A percentile compares a stretch with the other conserved stretches of the same genome.
These are phyloP conservation scores for Corythornis madagascariensis DNA, from an alignment of 2,113 vertebrate species.

Conservation along the genomic window DNA sequence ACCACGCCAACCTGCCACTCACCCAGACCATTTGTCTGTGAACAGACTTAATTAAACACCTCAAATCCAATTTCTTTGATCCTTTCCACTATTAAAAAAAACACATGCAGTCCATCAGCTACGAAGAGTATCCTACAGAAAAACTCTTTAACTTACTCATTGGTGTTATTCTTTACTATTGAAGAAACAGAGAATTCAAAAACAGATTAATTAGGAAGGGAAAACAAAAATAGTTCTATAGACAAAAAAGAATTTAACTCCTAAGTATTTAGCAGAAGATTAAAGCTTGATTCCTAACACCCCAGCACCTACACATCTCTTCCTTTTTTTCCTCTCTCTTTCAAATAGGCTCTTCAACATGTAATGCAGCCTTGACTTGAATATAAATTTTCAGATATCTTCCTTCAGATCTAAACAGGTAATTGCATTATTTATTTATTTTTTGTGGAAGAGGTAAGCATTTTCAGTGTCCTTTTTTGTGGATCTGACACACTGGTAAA, in stretches of 20 bases:
- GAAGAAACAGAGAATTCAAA: conserved; percentile 14
- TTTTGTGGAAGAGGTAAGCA: not conserved
- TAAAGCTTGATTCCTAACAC: not conserved
- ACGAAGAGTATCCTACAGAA: conserved; percentile 24
- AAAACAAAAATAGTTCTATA: conserved; percentile 2
- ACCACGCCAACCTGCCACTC: conserved; percentile 64
- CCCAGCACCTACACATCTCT: not conserved
- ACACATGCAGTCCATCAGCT: conserved; percentile 8
- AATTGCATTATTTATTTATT: not conserved
- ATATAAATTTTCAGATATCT: not conserved
- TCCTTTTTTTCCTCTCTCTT: not conserved
- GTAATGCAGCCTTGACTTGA: not conserved
- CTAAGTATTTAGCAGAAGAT: not conserved
- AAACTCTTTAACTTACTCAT: not conserved
- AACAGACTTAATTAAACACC: conserved; percentile 80
- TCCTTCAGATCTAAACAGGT: not conserved
- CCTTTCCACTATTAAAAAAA: conserved; percentile 33
- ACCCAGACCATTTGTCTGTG: conserved; percentile 71
- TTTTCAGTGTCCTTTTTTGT: not conserved
- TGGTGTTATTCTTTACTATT: not conserved
- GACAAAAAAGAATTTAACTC: conserved; percentile 5
- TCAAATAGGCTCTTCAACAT: not conserved
- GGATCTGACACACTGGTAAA: not conserved
- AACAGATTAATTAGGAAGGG: not conserved
- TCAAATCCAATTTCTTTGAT: conserved; percentile 74